Evolutionary conservation across 2,888 invertebrate species (phyloP).

Genomic region (Aethes cnicana): DNA sequence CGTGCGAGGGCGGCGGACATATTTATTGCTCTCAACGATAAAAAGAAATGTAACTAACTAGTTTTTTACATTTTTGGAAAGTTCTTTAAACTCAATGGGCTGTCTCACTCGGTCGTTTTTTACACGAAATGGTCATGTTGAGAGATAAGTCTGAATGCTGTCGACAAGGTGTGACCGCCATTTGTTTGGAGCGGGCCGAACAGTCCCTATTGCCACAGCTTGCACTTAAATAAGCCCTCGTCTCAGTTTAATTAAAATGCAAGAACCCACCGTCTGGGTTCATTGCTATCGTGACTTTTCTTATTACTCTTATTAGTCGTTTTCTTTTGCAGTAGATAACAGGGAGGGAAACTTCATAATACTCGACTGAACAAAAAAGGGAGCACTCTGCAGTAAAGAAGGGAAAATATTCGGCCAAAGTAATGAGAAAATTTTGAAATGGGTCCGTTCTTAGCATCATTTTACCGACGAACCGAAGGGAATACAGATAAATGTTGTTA

Average conservation of each 20-base stretch:
- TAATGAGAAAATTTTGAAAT: conserved; percentile 71
- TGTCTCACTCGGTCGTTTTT: conserved; percentile 46
- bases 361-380: conserved; percentile 63
- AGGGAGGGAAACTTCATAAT: conserved; percentile 58
- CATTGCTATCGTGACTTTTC: conserved; percentile 67
- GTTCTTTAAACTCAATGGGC: conserved; percentile 46
- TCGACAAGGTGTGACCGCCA: conserved; percentile 42
- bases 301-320: conserved; percentile 74
- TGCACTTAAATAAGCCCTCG: conserved; percentile 42
- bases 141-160: conserved; percentile 58
- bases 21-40: conserved; percentile 69
- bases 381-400: conserved; percentile 60
- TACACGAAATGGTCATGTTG: conserved; percentile 47
- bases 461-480: conserved; percentile 45
- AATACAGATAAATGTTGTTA: conserved; percentile 57
- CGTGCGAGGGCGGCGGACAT: conserved; percentile 66
- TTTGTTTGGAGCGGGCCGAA: conserved; percentile 36
- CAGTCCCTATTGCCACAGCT: conserved; percentile 25
- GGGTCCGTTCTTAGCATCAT: conserved; percentile 53
- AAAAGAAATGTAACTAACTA: conserved; percentile 59
- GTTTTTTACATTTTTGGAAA: conserved; percentile 61
- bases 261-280: conserved; percentile 48
- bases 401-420: conserved; percentile 62
- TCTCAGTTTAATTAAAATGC: conserved; percentile 64
- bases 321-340: conserved; percentile 59